Conservation (phyloP, 2,797 vertebrate species). For the Geotrypetes seraphini region DNA sequence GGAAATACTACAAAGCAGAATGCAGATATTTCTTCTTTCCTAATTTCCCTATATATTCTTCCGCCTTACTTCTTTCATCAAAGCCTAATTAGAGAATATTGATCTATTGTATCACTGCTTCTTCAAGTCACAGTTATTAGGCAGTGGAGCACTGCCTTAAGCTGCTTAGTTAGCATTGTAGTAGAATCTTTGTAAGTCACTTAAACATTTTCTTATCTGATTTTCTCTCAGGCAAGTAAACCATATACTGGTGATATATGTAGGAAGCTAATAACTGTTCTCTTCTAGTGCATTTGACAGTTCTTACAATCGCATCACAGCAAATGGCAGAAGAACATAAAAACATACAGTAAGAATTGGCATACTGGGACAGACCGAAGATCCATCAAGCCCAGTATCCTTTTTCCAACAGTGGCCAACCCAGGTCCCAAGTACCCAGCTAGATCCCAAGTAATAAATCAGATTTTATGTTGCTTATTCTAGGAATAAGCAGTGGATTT, state of each 20-base stretch:
- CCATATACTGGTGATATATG: background rate
- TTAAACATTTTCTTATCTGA: background rate
- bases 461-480: no score
- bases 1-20: background rate
- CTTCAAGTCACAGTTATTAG: slow-evolving; percentile 7
- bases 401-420: no score
- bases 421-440: no score
- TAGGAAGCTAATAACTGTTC: slow-evolving; percentile 1
- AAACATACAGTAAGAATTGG: no score
- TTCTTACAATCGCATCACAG: slow-evolving; percentile 2
- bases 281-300: slow-evolving; percentile 10
- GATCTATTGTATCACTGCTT: background rate
- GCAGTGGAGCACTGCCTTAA: no score
- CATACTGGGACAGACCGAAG: no score
- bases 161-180: background rate
- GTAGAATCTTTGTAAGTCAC: background rate
- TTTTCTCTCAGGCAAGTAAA: background rate
- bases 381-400: no score
- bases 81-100: no score
- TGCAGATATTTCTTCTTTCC: background rate
- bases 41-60: background rate
- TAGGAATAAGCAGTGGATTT: no score
- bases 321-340: no score
- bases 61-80: background rate
- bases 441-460: no score